Conservation (phyloP, 2,888 invertebrate genomes). For the Dicroscelio sp. region DNA sequence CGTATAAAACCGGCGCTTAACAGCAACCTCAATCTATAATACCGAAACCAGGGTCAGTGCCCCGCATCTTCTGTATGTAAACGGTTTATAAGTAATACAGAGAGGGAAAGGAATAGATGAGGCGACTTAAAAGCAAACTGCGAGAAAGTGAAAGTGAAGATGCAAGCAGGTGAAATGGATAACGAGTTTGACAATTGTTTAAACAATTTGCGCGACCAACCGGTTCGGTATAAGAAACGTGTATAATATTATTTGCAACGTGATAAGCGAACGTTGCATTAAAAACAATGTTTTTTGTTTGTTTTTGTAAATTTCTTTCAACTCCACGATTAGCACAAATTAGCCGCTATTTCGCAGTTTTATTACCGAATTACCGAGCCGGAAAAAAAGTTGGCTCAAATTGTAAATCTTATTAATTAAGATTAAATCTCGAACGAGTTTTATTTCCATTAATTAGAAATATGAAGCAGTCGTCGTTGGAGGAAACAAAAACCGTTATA, state of each 20-base stretch:
- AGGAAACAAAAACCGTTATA: background rate
- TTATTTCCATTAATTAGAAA: background rate
- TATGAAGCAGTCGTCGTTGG: background rate
- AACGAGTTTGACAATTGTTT: too few species aligned
- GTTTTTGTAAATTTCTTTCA: too few species aligned
- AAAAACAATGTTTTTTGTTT: too few species aligned
- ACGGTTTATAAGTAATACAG: constrained; percentile 58
- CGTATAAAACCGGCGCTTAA: constrained; percentile 28
- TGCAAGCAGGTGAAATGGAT: constrained; percentile 35
- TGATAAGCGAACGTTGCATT: too few species aligned
- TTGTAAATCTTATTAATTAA: too few species aligned
- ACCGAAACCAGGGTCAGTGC: constrained; percentile 69
- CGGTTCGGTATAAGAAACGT: too few species aligned
- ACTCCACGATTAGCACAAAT: too few species aligned
- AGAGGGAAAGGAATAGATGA: constrained; percentile 75
- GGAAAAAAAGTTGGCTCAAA: too few species aligned
- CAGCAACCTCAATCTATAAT: constrained; percentile 51
- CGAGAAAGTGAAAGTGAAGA: constrained; percentile 75
- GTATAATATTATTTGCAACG: too few species aligned
- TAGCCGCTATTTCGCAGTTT: too few species aligned
- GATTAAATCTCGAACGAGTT: constrained; percentile 1
- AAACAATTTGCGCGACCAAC: too few species aligned
- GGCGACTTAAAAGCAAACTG: constrained; percentile 59
- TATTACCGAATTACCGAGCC: background rate
- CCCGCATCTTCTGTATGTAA: constrained; percentile 42